Evolutionary conservation across 2,113 vertebrate genomes (phyloP), one percentile per base, ranked within the genome.

Genomic region (Brachypteracias leptosomus): DNA sequence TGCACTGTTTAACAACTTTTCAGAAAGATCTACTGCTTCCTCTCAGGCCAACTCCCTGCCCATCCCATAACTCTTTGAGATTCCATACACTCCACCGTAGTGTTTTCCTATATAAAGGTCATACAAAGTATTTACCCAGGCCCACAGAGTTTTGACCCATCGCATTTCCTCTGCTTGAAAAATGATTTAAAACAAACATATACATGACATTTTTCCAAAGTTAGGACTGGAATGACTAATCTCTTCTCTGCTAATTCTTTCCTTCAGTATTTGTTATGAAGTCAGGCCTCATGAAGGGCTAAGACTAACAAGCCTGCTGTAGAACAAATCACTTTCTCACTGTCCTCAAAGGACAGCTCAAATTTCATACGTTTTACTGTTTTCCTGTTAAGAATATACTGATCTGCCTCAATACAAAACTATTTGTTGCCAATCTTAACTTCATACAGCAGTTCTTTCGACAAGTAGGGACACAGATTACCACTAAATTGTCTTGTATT

Each of bases 51-150:
- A 21, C 7, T 91, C 63, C 74, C 47, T 55, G 40, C 49, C 26
- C 47, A 85, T 47, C 35, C 70, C 2, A 0, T 87, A 88, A 72
- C 2, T 7, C 40, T 61, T 87, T 28, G 33, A 40, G 71, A 90
- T 85, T 47, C 24, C 54, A 72, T n/a, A 75, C 10, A 9, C 38
- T 74, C 35, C 15, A 91, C 29, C 0, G 0, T 18, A 65, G 35
- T 61, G 52, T 72, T 89, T 91, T 89, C 52, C 57, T 31, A 38
- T 16, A 63, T 26, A 86, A 91, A 89, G 52, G 38, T 72, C 58
- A 75, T 3, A 65, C 13, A 88, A 88, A 90, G 85, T 88, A 94
- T 85, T 94, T 93, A 88, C n/a, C 35, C 24, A 90, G 89, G 74
- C 44, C 70, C 75, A 75, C 35, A 73, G 25, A 74, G 13, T 38